These are phyloP conservation scores for Syngnathoides biaculeatus DNA, from an alignment of 2,113 vertebrate species.

Conservation along the genomic window DNA sequence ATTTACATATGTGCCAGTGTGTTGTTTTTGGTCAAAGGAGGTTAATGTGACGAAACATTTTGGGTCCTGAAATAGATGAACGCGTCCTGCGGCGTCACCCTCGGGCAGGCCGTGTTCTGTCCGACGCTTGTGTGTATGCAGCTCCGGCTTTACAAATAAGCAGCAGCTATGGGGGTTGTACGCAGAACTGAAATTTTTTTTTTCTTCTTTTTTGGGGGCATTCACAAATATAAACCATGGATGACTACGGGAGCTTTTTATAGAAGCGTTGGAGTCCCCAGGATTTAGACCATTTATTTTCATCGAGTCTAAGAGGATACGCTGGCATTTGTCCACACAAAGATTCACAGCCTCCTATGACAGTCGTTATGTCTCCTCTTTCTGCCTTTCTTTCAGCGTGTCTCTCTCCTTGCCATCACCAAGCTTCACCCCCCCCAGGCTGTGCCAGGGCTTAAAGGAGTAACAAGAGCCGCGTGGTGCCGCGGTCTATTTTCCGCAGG, in stretches of 20 bases:
- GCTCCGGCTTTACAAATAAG: constrained; percentile 1
- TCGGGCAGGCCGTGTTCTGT: constrained; percentile 7
- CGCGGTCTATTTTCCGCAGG: constrained; percentile 58
- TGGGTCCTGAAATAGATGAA: constrained; percentile 31
- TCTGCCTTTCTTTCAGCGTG: constrained; percentile 12
- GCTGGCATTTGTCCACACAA: background rate
- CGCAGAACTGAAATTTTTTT: no score
- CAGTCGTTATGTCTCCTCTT: constrained; percentile 11
- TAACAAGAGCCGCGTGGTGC: constrained; percentile 48
- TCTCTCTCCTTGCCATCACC: background rate
- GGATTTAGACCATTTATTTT: constrained; percentile 19
- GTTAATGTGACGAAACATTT: constrained; percentile 23
- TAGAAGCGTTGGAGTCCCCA: constrained; percentile 9
- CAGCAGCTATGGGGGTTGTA: background rate
- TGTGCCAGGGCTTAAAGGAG: constrained; percentile 43
- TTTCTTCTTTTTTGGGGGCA: background rate
- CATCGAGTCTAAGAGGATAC: constrained; percentile 17
- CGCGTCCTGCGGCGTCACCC: constrained; percentile 8
- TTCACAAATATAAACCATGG: constrained; percentile 5
- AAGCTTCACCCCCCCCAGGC: constrained; percentile 33
- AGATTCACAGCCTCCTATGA: constrained; percentile 5
- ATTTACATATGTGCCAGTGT: constrained; percentile 32
- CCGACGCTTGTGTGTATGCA: constrained; percentile 5
- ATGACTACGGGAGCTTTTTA: constrained; percentile 11
- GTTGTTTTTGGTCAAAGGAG: constrained; percentile 22